These are phyloP conservation scores for Jordanella pulchra DNA, from an alignment of 2,797 vertebrate genomes.

Conservation along the genomic window DNA sequence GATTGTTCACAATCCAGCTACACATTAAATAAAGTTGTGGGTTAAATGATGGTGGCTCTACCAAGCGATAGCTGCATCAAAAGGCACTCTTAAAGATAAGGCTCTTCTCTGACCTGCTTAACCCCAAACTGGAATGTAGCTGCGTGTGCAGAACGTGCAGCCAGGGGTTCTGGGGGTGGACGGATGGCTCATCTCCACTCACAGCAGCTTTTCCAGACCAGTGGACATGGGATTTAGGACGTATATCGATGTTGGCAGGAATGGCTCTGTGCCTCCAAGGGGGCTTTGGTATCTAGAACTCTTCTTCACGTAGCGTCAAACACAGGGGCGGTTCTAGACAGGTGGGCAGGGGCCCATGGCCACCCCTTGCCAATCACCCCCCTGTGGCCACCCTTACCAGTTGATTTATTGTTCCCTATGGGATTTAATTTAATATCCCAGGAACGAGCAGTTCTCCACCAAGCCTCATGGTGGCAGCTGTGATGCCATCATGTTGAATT, in stretches of 20 bases:
- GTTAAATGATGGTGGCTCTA: conserved; percentile 9
- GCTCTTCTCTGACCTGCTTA: conserved; percentile 66
- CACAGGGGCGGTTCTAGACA: too few species aligned
- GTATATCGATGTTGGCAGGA: conserved; percentile 60
- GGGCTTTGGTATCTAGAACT: conserved; percentile 51
- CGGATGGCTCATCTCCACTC: conserved; percentile 70
- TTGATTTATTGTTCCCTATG: too few species aligned
- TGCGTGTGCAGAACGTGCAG: conserved; percentile 69
- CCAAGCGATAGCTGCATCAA: conserved; percentile 36
- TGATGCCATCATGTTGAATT: too few species aligned
- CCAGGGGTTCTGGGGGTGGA: conserved; percentile 60
- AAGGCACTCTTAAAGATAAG: conserved; percentile 64
- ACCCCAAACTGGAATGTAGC: conserved; percentile 70
- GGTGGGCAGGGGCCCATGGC: too few species aligned
- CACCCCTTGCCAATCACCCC: too few species aligned
- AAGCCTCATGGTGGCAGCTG: too few species aligned
- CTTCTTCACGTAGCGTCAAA: conserved; percentile 42
- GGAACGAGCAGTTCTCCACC: too few species aligned
- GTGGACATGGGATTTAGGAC: conserved; percentile 63
- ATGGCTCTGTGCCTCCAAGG: conserved; percentile 51
- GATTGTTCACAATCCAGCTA: conserved; percentile 23
- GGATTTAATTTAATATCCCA: too few species aligned
- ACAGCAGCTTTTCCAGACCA: conserved; percentile 71
- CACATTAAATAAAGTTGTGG: conserved; percentile 5
- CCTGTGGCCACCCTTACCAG: too few species aligned